These are phyloP conservation scores for Ferdinandea cuprea DNA, from an alignment of 2,888 invertebrate genomes.

Conservation along the genomic window DNA sequence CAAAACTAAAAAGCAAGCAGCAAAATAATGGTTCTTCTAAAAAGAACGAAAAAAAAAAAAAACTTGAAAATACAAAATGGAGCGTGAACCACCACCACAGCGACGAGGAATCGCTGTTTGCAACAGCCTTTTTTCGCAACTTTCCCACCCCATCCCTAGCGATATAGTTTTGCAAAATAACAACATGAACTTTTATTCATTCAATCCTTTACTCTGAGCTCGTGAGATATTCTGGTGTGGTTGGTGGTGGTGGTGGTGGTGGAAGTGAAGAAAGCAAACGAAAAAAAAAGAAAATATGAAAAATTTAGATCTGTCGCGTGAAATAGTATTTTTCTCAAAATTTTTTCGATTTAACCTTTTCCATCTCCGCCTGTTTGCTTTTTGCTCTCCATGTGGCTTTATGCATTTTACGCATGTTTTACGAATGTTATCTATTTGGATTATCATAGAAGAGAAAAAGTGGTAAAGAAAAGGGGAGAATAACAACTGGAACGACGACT, in stretches of 20 bases:
- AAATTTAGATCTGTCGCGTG: constrained; percentile 51
- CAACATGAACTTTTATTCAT: constrained; percentile 61
- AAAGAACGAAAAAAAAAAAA: constrained; percentile 11
- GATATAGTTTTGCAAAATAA: constrained; percentile 61
- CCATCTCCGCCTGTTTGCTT: neutral
- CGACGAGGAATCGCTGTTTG: constrained; percentile 58
- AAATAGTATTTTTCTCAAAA: constrained; percentile 47
- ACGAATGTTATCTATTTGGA: constrained; percentile 55
- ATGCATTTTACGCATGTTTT: constrained; percentile 66
- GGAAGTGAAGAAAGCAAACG: too few species aligned
- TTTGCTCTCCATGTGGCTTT: constrained; percentile 33
- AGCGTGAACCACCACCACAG: constrained; percentile 16
- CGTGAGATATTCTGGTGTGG: too few species aligned
- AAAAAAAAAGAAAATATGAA: constrained; percentile 52
- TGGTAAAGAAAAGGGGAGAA: neutral
- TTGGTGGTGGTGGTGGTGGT: too few species aligned
- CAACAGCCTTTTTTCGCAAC: constrained; percentile 15
- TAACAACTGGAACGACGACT: constrained; percentile 21
- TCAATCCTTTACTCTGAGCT: constrained; percentile 32
- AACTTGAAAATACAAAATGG: too few species aligned
- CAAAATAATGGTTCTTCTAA: constrained; percentile 25
- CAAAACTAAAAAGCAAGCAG: neutral
- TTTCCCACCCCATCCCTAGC: neutral
- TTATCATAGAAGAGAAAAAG: constrained; percentile 35
- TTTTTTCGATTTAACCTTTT: constrained; percentile 2